Base-by-base conservation (phyloP, 2,888 invertebrate species). In the Macrosiphum euphorbiae region DNA sequence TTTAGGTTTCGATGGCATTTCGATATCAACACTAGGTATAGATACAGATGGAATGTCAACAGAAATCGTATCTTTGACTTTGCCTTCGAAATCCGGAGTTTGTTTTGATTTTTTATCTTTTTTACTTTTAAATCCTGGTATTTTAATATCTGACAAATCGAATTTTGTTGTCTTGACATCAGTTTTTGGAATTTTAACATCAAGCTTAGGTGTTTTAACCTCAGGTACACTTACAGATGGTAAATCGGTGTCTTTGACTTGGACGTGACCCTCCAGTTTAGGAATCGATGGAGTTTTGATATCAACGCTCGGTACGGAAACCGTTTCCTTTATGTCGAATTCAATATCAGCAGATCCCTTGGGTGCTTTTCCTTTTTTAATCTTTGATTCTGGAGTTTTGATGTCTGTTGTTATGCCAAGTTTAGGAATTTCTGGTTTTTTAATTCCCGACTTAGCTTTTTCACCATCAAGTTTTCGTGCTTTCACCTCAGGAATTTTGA, bases 361-460 rank as follows among this genome's bases (percentile, higher is more conserved):
- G 0, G 28, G 61, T 3, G 11, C 10, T 86, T 86, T 86, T 44
- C 85, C 86, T 86, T 86, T 86, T 13, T 44, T 47, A 3, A 13
- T 28, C 28, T 28, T 61, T 28, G 10, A 10, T 10, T 28, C 58
- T 10, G 58, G 58, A 28, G 10, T 61, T 8, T 61, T 61, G 28
- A 28, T 3, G 3, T 61, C 61, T 0, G 61, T 20, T 20, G 52
- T 16, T 13, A 52, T 52, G 16, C 52, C 52, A 20, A 52, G 0
- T 52, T 52, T 16, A 52, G 55, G 4, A 55, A 55, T 55, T 24
- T 55, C 24, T 24, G 55, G 55, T 24, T 0, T 5, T 55, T 55
- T 55, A 7, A 55, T 24, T 7, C 47, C 47, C 24, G 3, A 7
- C 0, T 5, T 55, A 7, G 58, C 0, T 1, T 10, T 3, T 2